Evolutionary conservation across 2,888 invertebrate genomes (phyloP).

Genomic region (Brachynemurus nebulosus): DNA sequence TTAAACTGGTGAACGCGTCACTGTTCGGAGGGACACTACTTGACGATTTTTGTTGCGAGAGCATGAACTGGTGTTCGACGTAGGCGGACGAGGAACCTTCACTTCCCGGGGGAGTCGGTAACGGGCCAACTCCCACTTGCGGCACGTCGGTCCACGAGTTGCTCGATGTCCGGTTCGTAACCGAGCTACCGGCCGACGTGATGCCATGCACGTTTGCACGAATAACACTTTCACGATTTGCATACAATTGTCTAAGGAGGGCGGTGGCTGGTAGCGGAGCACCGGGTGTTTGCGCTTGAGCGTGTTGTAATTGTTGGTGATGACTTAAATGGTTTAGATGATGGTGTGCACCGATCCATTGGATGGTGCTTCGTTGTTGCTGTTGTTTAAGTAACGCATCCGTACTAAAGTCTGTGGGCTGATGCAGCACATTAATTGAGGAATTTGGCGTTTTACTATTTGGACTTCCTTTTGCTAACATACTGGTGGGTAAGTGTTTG

Average conservation of each 20-base stretch:
- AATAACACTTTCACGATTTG: conserved; percentile 89
- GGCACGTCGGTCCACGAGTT: conserved; percentile 38
- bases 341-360: conserved; percentile 83
- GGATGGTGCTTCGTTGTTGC: conserved; percentile 70
- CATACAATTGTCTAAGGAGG: conserved; percentile 76
- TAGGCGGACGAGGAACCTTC: conserved; percentile 61
- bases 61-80: conserved; percentile 48
- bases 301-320: conserved; percentile 39
- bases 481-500: conserved; percentile 62
- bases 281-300: conserved; percentile 28
- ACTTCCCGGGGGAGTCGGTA: conserved; percentile 84
- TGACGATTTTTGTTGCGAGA: conserved; percentile 34
- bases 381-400: conserved; percentile 71
- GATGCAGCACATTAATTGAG: conserved; percentile 44
- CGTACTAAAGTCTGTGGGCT: conserved; percentile 77
- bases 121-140: conserved; percentile 44
- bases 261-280: conserved; percentile 73
- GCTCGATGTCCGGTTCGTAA: conserved; percentile 22
- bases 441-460: conserved; percentile 36
- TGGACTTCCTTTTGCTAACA: conserved; percentile 37
- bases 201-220: conserved; percentile 65
- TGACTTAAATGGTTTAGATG: conserved; percentile 43
- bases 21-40: conserved; percentile 23
- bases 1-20: conserved; percentile 44
- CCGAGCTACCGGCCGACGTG: conserved; percentile 31